Conservation (phyloP, 2,888 invertebrate species). For the Epinotia nisella region DNA sequence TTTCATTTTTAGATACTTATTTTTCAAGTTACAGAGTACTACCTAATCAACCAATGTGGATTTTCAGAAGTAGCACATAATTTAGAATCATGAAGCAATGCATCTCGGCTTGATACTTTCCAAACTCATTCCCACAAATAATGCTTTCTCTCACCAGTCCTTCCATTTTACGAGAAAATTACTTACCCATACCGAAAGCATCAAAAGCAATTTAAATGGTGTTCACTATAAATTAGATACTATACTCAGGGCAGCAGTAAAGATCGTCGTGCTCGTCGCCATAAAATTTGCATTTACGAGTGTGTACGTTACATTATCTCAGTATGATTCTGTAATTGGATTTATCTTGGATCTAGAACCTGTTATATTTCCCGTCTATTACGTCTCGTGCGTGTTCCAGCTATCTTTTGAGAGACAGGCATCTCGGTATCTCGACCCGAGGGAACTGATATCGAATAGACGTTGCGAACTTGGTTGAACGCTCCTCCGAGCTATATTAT, state of each 20-base stretch:
- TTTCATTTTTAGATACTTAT: too few species aligned
- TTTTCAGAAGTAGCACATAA: background rate
- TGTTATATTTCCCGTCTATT: conserved; percentile 39
- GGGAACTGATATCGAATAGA: conserved; percentile 25
- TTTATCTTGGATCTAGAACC: conserved; percentile 52
- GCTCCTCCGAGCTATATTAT: conserved; percentile 50
- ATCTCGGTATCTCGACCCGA: conserved; percentile 16
- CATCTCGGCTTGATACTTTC: background rate
- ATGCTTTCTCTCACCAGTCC: conserved; percentile 9
- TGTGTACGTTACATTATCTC: conserved; percentile 49
- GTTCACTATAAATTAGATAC: conserved; percentile 28
- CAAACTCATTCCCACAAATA: background rate
- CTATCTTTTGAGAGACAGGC: conserved; percentile 25
- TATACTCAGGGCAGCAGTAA: conserved; percentile 22
- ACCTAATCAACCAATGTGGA: background rate
- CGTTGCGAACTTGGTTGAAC: conserved; percentile 20
- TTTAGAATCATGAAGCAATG: background rate
- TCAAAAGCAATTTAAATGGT: conserved; percentile 34
- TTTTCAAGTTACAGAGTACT: too few species aligned
- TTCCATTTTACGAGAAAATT: conserved; percentile 12
- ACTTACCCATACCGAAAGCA: conserved; percentile 12
- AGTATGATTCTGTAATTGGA: conserved; percentile 52
- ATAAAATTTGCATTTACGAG: conserved; percentile 46
- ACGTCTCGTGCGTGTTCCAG: conserved; percentile 29
- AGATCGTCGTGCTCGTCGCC: conserved; percentile 23